phyloP scores from a whole-genome alignment of 2,113 vertebrate genomes.

The Solea senegalensis region DNA sequence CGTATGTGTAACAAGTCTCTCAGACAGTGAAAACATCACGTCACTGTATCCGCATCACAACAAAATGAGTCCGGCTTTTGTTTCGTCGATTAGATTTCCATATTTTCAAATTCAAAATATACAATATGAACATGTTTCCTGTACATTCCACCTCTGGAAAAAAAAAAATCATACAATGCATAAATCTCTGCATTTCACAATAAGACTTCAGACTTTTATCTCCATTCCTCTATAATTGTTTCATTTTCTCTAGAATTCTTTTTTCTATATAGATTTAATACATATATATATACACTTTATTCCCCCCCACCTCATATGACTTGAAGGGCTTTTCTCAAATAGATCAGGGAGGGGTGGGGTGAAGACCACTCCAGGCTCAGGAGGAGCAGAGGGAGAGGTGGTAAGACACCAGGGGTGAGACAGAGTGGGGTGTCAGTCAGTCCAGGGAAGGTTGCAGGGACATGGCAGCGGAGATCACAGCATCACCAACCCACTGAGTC shows the following conservation, averaged over 20 bases:
- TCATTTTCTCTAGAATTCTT: slow-evolving; percentile 10
- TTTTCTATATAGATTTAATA: slow-evolving; percentile 48
- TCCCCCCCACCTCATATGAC: slow-evolving; percentile 7
- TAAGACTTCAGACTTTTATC: slow-evolving; percentile 45
- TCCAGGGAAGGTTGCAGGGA: slow-evolving; percentile 60
- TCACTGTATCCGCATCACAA: slow-evolving; percentile 48
- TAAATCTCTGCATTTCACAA: slow-evolving; percentile 68
- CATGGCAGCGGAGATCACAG: slow-evolving; percentile 71
- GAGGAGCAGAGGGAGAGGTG: slow-evolving; percentile 21
- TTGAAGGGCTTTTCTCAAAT: slow-evolving; percentile 46
- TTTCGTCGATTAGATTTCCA: slow-evolving; percentile 66
- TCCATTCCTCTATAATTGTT: slow-evolving; percentile 52
- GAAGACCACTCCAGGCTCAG: slow-evolving; percentile 29
- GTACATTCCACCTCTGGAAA: slow-evolving; percentile 79
- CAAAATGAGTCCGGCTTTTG: slow-evolving; percentile 49
- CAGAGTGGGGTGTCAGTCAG: slow-evolving; percentile 66
- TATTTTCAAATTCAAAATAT: slow-evolving; percentile 89
- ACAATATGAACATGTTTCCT: slow-evolving; percentile 92
- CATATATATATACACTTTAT: slow-evolving; percentile 9
- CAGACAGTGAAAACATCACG: slow-evolving; percentile 54
- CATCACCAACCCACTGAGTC: slow-evolving; percentile 65
- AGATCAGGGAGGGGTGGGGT: slow-evolving; percentile 39
- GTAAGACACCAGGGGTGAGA: slow-evolving; percentile 51
- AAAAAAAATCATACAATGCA: slow-evolving; percentile 54
- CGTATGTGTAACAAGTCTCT: slow-evolving; percentile 30